A percentile compares a stretch with the other conserved stretches of the same genome.
phyloP scores from a whole-genome alignment of 2,888 invertebrate species.

The Corythucha ciliata region DNA sequence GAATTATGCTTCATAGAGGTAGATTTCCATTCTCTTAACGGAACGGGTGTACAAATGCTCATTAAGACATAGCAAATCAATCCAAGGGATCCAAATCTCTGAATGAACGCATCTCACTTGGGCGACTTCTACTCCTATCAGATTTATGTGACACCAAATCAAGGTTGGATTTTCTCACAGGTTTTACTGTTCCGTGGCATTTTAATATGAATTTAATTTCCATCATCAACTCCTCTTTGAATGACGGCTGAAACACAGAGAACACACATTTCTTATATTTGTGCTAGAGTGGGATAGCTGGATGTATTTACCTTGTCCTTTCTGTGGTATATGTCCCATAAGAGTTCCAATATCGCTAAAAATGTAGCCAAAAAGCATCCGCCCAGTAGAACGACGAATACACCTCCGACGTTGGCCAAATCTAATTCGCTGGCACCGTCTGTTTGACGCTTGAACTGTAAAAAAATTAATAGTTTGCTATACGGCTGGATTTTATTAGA shows the following conservation, averaged over 20 bases:
- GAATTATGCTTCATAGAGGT: too few relatives aligned
- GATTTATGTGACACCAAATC: too few relatives aligned
- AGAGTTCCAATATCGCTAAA: slow-evolving; percentile 72
- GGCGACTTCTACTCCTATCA: too few relatives aligned
- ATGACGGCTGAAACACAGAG: slow-evolving; percentile 51
- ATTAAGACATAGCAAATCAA: too few relatives aligned
- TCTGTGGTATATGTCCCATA: slow-evolving; percentile 67
- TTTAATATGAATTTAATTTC: slow-evolving; percentile 63
- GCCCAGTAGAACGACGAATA: slow-evolving; percentile 71
- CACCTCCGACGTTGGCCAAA: slow-evolving; percentile 82
- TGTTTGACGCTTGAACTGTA: slow-evolving; percentile 28
- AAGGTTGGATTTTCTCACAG: slow-evolving; percentile 45
- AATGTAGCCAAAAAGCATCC: slow-evolving; percentile 63
- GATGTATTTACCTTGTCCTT: slow-evolving; percentile 29
- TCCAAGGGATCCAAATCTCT: too few relatives aligned
- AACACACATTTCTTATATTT: too few relatives aligned
- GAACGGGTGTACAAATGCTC: too few relatives aligned
- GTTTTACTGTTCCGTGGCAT: slow-evolving; percentile 60
- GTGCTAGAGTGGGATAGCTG: too few relatives aligned
- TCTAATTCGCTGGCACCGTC: slow-evolving; percentile 54
- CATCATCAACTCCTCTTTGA: slow-evolving; percentile 55
- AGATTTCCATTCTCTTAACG: too few relatives aligned
- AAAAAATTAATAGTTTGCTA: not conserved
- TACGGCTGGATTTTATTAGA: not conserved
- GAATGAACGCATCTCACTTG: too few relatives aligned